Conservation (phyloP, 2,797 vertebrate species). For the Xerus rutilus region DNA sequence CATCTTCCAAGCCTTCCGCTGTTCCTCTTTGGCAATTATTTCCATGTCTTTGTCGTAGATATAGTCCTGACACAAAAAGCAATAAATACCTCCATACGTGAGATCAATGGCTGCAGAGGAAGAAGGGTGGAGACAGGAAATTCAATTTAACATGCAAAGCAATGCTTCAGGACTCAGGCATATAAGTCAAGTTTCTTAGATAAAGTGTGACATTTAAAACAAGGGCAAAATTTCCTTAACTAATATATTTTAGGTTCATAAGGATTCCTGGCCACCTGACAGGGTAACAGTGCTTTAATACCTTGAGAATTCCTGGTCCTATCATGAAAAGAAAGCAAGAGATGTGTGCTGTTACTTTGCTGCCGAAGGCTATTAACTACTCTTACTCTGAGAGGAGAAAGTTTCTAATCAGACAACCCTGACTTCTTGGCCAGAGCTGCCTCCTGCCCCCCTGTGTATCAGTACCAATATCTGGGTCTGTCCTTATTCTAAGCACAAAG, state of each 20-base stretch:
- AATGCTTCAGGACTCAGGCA: background rate
- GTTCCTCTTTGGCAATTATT: slow-evolving; percentile 99
- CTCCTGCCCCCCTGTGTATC: background rate
- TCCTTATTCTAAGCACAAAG: background rate
- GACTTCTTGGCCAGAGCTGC: background rate
- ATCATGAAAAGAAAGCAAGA: background rate
- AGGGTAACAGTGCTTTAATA: background rate
- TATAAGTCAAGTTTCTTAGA: fast-evolving
- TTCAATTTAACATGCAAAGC: background rate
- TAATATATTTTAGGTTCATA: background rate
- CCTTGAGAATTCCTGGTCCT: background rate
- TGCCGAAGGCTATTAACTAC: background rate
- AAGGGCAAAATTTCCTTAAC: background rate
- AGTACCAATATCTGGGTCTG: background rate
- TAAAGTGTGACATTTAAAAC: background rate
- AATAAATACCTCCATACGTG: slow-evolving; percentile 99
- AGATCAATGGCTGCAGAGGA: slow-evolving; percentile 95
- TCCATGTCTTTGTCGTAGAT: slow-evolving; percentile 99
- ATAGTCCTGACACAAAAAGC: slow-evolving; percentile 99
- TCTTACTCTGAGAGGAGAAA: background rate
- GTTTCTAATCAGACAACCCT: background rate
- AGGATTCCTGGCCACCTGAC: background rate
- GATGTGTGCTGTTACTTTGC: background rate
- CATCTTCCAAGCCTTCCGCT: slow-evolving; percentile 99
- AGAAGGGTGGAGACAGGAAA: background rate